Percentiles rank a stretch among this genome's conserved stretches.
phyloP scores from a whole-genome alignment of 2,113 vertebrate species.

The Mesocricetus auratus region DNA sequence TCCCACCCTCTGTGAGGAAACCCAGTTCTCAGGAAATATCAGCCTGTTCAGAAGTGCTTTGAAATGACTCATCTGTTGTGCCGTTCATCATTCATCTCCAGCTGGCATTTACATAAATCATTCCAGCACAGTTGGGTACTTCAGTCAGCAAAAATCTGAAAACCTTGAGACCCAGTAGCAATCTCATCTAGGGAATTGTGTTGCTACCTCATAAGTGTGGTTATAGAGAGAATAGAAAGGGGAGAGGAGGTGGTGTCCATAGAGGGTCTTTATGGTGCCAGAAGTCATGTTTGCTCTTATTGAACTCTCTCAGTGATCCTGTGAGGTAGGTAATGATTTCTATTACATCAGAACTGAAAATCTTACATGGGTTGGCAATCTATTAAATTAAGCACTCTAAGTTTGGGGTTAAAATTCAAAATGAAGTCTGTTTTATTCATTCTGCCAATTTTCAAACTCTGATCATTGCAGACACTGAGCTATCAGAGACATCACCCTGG shows the following conservation, averaged over 20 bases:
- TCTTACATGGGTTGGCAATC: neutral
- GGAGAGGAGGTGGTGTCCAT: too few species aligned
- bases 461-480: neutral
- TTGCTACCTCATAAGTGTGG: neutral
- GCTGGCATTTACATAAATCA: constrained; percentile 44
- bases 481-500: neutral
- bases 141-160: constrained; percentile 57
- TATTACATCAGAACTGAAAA: neutral
- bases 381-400: neutral
- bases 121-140: constrained; percentile 33
- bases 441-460: neutral
- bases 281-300: neutral
- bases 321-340: neutral
- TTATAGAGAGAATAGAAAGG: neutral
- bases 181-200: neutral
- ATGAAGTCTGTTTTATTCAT: constrained; percentile 24
- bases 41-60: neutral
- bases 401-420: constrained; percentile 18
- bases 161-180: constrained; percentile 10
- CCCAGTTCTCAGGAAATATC: constrained; percentile 4
- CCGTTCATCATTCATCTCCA: neutral
- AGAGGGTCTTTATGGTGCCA: neutral
- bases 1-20: neutral
- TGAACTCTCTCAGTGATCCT: neutral
- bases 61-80: constrained; percentile 23